Conservation (phyloP, 2,113 vertebrate genomes). For the Protobothrops mucrosquamatus region DNA sequence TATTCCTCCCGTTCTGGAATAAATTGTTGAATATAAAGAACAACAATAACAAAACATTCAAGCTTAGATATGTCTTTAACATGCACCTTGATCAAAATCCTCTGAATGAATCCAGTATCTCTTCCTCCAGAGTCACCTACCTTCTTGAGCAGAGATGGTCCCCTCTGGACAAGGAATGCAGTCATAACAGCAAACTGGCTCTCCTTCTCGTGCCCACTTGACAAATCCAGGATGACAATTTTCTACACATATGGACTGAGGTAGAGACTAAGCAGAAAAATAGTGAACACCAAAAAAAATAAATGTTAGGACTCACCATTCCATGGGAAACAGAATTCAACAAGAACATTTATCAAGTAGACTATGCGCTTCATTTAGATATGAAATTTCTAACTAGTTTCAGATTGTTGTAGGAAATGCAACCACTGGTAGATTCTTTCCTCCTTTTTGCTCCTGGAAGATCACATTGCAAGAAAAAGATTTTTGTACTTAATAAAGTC, state of each 20-base stretch:
- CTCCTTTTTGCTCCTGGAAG: neutral
- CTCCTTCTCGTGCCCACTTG: neutral
- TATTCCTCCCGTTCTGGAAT: neutral
- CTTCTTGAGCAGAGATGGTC: neutral
- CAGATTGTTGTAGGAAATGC: neutral
- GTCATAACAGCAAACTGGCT: neutral
- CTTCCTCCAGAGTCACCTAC: neutral
- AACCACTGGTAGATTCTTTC: neutral
- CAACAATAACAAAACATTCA: neutral
- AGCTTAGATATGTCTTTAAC: neutral
- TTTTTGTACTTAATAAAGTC: neutral
- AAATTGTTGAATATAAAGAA: neutral
- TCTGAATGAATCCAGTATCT: neutral
- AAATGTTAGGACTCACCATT: neutral
- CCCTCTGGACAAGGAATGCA: neutral
- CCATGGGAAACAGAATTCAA: neutral
- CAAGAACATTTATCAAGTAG: neutral
- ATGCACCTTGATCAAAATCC: neutral
- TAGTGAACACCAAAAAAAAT: neutral
- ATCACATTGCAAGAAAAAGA: neutral
- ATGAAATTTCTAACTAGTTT: neutral
- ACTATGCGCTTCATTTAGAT: neutral
- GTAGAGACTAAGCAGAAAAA: neutral
- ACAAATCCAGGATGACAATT: neutral
- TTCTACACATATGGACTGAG: neutral